These are phyloP conservation scores for Rhamnusium bicolor DNA, from an alignment of 2,888 invertebrate species.

Conservation along the genomic window DNA sequence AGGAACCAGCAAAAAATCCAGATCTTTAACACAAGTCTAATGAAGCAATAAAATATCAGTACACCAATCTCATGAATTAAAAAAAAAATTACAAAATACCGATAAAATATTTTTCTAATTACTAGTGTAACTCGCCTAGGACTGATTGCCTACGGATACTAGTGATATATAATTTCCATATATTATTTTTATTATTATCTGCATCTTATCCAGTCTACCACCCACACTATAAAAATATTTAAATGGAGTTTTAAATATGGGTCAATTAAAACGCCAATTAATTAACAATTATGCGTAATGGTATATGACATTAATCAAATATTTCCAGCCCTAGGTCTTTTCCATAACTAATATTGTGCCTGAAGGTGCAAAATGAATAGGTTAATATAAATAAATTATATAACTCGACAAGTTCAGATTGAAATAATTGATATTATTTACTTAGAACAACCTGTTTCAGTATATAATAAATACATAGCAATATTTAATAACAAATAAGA, in stretches of 20 bases:
- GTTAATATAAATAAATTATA: conserved; percentile 17
- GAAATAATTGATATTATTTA: conserved; percentile 22
- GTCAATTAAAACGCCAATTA: conserved; percentile 15
- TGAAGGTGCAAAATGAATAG: conserved; percentile 14
- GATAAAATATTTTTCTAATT: neutral
- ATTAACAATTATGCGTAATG: conserved; percentile 22
- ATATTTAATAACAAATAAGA: conserved; percentile 3
- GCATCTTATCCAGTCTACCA: neutral
- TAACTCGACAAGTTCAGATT: conserved; percentile 13
- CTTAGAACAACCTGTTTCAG: conserved; percentile 9
- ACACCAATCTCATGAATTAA: neutral
- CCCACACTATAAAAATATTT: conserved; percentile 7
- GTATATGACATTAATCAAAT: conserved; percentile 12
- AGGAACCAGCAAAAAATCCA: no score
- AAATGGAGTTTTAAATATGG: conserved; percentile 19
- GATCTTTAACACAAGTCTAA: no score
- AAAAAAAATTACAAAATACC: neutral
- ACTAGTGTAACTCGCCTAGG: neutral
- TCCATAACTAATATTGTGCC: conserved; percentile 15
- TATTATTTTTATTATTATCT: neutral
- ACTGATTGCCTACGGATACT: neutral
- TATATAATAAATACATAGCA: neutral
- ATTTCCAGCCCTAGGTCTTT: conserved; percentile 12
- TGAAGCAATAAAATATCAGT: no score
- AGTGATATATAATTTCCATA: conserved; percentile 10